Evolutionary conservation across 2,113 vertebrate genomes (phyloP).

Genomic region (Globicephala melas): DNA sequence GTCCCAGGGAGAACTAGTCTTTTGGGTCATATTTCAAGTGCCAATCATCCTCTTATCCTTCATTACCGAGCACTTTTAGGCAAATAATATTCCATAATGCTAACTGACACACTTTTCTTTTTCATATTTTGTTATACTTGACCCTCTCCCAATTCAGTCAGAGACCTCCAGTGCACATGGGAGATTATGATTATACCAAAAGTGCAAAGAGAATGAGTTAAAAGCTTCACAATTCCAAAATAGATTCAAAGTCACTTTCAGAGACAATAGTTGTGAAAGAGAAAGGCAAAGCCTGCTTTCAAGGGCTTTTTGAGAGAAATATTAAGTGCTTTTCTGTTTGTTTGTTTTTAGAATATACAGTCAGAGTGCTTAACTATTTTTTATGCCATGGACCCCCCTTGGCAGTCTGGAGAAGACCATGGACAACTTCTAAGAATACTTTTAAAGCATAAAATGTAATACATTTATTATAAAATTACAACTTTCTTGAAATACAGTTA

Average conservation of each 20-base stretch:
- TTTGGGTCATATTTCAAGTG: background rate
- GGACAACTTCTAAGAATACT: background rate
- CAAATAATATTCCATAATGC: background rate
- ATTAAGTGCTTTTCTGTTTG: background rate
- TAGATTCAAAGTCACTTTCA: background rate
- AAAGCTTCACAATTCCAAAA: background rate
- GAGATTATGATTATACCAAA: background rate
- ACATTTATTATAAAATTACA: background rate
- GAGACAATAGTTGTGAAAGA: background rate
- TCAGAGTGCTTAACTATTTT: background rate
- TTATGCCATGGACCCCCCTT: background rate
- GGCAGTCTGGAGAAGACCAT: background rate
- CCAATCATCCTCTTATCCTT: background rate
- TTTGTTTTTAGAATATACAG: background rate
- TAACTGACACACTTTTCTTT: background rate
- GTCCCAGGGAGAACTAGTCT: background rate
- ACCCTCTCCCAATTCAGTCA: background rate
- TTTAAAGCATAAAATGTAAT: background rate
- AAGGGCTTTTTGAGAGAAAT: background rate
- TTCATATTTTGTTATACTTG: background rate
- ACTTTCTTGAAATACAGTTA: background rate
- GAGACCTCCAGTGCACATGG: background rate
- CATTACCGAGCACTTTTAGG: background rate
- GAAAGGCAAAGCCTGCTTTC: background rate
- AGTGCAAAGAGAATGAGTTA: background rate